Evolutionary conservation across 2,888 invertebrate species (phyloP).

Genomic region (Podotricha telesiphe): DNA sequence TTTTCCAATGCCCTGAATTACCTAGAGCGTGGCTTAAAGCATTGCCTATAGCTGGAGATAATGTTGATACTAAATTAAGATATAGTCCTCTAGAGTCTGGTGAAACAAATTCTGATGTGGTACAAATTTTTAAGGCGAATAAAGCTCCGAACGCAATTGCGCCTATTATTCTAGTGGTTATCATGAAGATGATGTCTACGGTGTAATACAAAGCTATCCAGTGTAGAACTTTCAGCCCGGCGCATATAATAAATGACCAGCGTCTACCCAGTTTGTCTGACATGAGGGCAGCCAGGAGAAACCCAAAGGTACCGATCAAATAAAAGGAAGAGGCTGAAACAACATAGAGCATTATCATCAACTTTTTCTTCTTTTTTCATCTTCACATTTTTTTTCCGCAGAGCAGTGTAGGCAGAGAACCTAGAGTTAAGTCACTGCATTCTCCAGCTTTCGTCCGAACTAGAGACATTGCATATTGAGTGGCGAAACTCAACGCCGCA

Average conservation of each 20-base stretch:
- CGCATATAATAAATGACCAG: slow-evolving; percentile 34
- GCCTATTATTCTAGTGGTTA: neutral
- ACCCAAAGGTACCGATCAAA: slow-evolving; percentile 32
- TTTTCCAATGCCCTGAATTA: slow-evolving; percentile 43
- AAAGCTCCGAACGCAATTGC: neutral
- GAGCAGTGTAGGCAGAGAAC: too few relatives aligned
- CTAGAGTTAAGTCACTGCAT: too few relatives aligned
- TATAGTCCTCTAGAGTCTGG: slow-evolving; percentile 37
- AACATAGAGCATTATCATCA: neutral
- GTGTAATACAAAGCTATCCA: slow-evolving; percentile 42
- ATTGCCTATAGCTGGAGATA: slow-evolving; percentile 41
- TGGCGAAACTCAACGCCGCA: too few relatives aligned
- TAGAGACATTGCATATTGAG: too few relatives aligned
- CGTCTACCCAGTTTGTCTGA: slow-evolving; percentile 41
- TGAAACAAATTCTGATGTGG: slow-evolving; percentile 39
- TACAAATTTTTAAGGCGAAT: slow-evolving; percentile 14
- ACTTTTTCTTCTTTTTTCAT: too few relatives aligned
- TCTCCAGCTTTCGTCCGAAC: too few relatives aligned
- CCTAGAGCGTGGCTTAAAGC: slow-evolving; percentile 38
- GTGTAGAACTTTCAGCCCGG: slow-evolving; percentile 28
- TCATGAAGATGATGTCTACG: slow-evolving; percentile 14
- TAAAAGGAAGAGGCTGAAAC: slow-evolving; percentile 38
- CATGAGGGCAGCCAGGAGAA: slow-evolving; percentile 29
- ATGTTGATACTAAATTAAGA: slow-evolving; percentile 38
- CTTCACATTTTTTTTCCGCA: too few relatives aligned